These are phyloP conservation scores for Allobates femoralis DNA, from an alignment of 2,797 vertebrate genomes.

Conservation along the genomic window DNA sequence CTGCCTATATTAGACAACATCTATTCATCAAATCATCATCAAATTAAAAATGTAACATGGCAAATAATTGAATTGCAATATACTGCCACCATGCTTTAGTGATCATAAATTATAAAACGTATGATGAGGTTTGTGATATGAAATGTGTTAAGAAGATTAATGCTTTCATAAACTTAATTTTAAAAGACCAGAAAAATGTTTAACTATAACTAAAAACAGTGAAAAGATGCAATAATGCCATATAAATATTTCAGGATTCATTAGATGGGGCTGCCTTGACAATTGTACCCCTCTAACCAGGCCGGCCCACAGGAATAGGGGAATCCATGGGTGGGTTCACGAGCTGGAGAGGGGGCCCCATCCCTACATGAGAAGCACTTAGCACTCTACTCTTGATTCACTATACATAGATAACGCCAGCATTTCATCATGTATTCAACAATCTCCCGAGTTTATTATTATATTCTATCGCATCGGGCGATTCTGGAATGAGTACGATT, in stretches of 20 bases:
- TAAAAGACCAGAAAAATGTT: background rate
- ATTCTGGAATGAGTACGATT: too few relatives aligned
- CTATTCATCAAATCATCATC: slow-evolving; percentile 55
- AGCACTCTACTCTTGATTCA: too few relatives aligned
- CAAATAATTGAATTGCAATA: slow-evolving; percentile 48
- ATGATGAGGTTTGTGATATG: slow-evolving; percentile 1
- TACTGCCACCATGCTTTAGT: slow-evolving; percentile 13
- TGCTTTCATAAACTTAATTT: slow-evolving; percentile 11
- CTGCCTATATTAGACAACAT: slow-evolving; percentile 29
- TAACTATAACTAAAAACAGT: background rate
- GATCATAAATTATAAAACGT: slow-evolving; percentile 30
- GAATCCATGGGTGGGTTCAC: too few relatives aligned
- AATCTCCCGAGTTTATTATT: too few relatives aligned
- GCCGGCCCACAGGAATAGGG: too few relatives aligned
- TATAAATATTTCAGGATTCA: background rate
- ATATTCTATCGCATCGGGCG: too few relatives aligned
- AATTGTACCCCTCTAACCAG: background rate
- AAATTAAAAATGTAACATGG: slow-evolving; percentile 49
- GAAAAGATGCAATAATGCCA: background rate
- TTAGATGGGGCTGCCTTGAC: background rate
- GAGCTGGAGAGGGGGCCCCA: too few relatives aligned
- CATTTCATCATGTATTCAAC: too few relatives aligned
- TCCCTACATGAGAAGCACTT: too few relatives aligned
- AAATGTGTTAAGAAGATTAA: slow-evolving; percentile 25
- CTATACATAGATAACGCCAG: too few relatives aligned